Conservation (phyloP, 2,797 vertebrate species). For the Hoplostethus atlanticus region DNA sequence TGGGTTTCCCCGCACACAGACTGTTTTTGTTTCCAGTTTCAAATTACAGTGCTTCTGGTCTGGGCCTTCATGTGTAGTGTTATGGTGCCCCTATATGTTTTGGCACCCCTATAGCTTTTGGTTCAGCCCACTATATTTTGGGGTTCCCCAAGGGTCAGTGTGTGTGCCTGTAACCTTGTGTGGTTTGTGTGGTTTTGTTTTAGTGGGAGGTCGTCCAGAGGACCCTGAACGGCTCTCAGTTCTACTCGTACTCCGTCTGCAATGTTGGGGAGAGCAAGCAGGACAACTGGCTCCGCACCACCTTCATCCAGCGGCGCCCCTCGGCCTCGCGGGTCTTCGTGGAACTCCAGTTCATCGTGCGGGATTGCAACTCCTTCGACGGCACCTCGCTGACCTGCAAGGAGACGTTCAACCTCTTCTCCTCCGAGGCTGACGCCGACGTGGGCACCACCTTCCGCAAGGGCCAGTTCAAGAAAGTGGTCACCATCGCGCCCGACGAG, state of each 20-base stretch:
- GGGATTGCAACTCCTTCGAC: slow-evolving; percentile 95
- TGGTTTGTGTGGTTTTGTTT: slow-evolving; percentile 42
- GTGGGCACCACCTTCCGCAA: slow-evolving; percentile 96
- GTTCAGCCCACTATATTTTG: slow-evolving; percentile 49
- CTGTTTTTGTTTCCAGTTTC: slow-evolving; percentile 45
- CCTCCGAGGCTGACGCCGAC: slow-evolving; percentile 92
- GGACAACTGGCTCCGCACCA: slow-evolving; percentile 98
- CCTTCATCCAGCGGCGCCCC: slow-evolving; percentile 93
- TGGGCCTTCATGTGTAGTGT: slow-evolving; percentile 37
- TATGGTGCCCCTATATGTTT: slow-evolving; percentile 40
- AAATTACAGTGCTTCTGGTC: slow-evolving; percentile 41
- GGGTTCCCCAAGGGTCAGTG: slow-evolving; percentile 34
- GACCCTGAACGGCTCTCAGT: slow-evolving; percentile 89
- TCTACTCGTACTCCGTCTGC: slow-evolving; percentile 95
- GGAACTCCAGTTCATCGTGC: slow-evolving; percentile 93
- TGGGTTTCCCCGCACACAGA: slow-evolving; percentile 5
- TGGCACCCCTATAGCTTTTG: slow-evolving; percentile 35
- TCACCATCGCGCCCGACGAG: slow-evolving; percentile 95
- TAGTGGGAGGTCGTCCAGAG: slow-evolving; percentile 97
- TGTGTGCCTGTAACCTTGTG: slow-evolving; percentile 58
- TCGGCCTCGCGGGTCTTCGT: slow-evolving; percentile 92
- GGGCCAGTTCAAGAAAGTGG: slow-evolving; percentile 92
- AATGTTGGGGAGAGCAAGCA: slow-evolving; percentile 93
- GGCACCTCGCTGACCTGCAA: slow-evolving; percentile 91
- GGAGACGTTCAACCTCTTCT: slow-evolving; percentile 96